Percentiles rank a stretch among this genome's conserved stretches.
Evolutionary conservation across 2,888 invertebrate genomes (phyloP).

Genomic region (Oscheius sp.): DNA sequence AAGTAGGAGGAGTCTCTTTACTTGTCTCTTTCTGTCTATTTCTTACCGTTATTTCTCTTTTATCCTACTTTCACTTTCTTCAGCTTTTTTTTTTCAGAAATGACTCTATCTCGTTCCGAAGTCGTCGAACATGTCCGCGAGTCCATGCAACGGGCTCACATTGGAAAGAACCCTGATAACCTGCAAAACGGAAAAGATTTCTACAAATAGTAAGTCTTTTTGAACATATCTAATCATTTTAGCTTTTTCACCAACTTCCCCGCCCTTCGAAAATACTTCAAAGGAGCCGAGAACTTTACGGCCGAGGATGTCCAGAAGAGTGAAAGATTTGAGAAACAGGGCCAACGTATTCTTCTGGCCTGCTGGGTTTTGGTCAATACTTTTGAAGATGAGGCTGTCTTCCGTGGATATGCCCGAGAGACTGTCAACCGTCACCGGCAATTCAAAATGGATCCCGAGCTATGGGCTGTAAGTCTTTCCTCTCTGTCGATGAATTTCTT

Average conservation of each 20-base stretch:
- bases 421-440: slow-evolving; percentile 63
- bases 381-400: slow-evolving; percentile 55
- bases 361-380: slow-evolving; percentile 58
- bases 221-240: slow-evolving; percentile 6
- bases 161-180: slow-evolving; percentile 50
- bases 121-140: slow-evolving; percentile 21
- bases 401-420: slow-evolving; percentile 63
- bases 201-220: slow-evolving; percentile 59
- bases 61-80: background rate
- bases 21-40: too few species aligned
- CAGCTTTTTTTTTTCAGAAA: slow-evolving; percentile 25
- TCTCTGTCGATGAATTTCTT: background rate
- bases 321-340: slow-evolving; percentile 68
- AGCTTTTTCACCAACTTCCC: slow-evolving; percentile 63
- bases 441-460: slow-evolving; percentile 67
- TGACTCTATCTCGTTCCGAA: slow-evolving; percentile 42
- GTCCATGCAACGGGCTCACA: slow-evolving; percentile 8
- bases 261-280: slow-evolving; percentile 61
- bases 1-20: too few species aligned
- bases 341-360: slow-evolving; percentile 63
- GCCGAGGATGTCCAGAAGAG: slow-evolving; percentile 60
- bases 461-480: slow-evolving; percentile 61
- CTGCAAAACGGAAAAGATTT: slow-evolving; percentile 60
- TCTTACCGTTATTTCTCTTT: background rate
- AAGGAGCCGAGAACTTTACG: slow-evolving; percentile 59